Base-by-base conservation (phyloP, 2,888 invertebrate genomes). In the Choristoneura rosaceana region DNA sequence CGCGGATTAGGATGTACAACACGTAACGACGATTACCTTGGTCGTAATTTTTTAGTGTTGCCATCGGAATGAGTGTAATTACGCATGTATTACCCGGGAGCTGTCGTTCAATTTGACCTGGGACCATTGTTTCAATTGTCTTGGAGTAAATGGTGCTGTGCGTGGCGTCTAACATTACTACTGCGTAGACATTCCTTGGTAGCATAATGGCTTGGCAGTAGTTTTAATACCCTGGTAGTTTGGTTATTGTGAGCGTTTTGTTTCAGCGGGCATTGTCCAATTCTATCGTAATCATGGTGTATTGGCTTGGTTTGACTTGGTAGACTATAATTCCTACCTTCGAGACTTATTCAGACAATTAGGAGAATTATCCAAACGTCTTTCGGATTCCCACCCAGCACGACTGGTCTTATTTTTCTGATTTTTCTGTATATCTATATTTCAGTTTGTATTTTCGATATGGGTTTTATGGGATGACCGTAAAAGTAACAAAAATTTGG, bases 31-130 rank as follows among this genome's bases (percentile, higher is more conserved):
- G 41, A 73, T 73, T 73, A 63, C 59, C 33, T 34, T 38, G 58
- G 64, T 68, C 52, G 65, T 66, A 64, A 50, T 67, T 66, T 61
- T 66, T 66, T 71, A 38, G 66, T 71, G 61, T 63, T 58, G 70
- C 58, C 34, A 58, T 47, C 15, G 47, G 25, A 69, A 73, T 64
- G 73, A 73, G 63, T 52, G 52, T 64, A 59, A 69, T 73, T 64
- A 73, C 63, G 47, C 67, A 45, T 68, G 58, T 15, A 66, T 71
- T 71, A 2, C 61, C 61, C 71, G 58, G 71, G 71, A 71, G 71
- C 71, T 47, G 58, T 33, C 41, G 45, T 61, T 60, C 59, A 45
- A 67, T 47, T 58, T 68, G 45, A 58, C 62, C 71, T 45, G 62
- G 45, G 33, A 12, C 41, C 15, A 41, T 61, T 15, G 10, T 41